Evolutionary conservation across 2,888 invertebrate species (phyloP), one percentile per base, ranked within the genome.

Genomic region (Adelphocoris suturalis): DNA sequence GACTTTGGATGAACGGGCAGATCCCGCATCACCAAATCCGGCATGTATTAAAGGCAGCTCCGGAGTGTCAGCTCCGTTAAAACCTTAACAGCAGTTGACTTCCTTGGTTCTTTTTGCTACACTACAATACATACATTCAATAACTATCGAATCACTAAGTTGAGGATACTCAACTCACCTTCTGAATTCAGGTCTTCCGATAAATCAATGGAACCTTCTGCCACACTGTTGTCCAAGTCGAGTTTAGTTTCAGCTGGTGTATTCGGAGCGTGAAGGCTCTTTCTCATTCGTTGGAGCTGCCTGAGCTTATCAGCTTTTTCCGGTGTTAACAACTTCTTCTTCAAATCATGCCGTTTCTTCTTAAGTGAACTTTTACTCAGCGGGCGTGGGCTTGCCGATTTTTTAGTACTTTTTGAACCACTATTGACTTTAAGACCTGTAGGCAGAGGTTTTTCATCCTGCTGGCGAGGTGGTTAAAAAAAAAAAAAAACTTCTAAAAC

Each of bases 241-340:
- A 12, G 5, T 23, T 19, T 68, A 13, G 12, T 9, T 19, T 27
- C 68, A 52, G 13, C 52, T 0, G 68, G 23, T 7, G 68, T 12
- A 27, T 68, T 23, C 19, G 5, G 68, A 68, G 68, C 0, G 0
- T n/a, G 46, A n/a, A 78, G 47, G 11, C 16, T 46, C 47, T 78
- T 14, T 13, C 48, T 19, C 52, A 82, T 14, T n/a, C 14, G 14
- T 13, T 7, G 28, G 23, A 23, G 82, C 46, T 27, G 3, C 5
- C 78, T 9, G 9, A n/a, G n/a, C 19, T 82, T 52, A 9, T 48
- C 12, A 0, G 52, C 52, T 85, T 61, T 85, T 61, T 85, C 61
- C 0, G 85, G 85, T 13, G 61, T 85, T 14, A 85, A 46, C 9
- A 85, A 19, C 27, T 57, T 57, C 46, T 85, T 85, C 85, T 61